Evolutionary conservation across 2,888 invertebrate genomes (phyloP).

Genomic region (Siphlonurus alternatus): DNA sequence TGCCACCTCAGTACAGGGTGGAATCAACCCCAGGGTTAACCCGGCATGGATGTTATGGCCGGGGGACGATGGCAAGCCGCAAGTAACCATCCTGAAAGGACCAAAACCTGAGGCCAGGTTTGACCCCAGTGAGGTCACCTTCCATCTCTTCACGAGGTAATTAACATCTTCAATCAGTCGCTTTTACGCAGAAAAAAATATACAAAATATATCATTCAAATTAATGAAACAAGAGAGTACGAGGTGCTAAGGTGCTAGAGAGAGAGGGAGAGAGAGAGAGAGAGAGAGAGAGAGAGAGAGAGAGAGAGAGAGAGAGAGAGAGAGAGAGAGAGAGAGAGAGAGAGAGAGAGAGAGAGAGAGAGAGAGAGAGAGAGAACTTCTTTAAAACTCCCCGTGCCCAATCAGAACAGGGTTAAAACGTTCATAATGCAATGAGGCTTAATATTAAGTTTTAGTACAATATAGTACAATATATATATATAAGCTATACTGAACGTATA

Average conservation of each 20-base stretch:
- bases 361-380: too few species aligned
- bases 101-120: neutral
- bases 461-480: too few species aligned
- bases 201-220: neutral
- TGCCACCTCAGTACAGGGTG: too few species aligned
- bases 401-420: too few species aligned
- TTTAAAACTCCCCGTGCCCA: too few species aligned
- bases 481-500: too few species aligned
- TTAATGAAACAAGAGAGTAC: slow-evolving; percentile 1
- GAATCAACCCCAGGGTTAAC: too few species aligned
- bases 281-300: neutral
- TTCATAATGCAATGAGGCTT: too few species aligned
- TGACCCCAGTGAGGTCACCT: slow-evolving; percentile 9
- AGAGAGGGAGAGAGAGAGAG: neutral
- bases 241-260: too few species aligned
- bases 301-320: neutral
- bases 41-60: neutral
- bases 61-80: neutral
- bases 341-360: neutral
- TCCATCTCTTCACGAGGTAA: slow-evolving; percentile 13
- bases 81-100: neutral
- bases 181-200: too few species aligned
- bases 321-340: neutral
- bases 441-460: too few species aligned
- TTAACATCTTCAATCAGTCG: too few species aligned